Percentiles rank a stretch among this genome's conserved stretches.
These are phyloP conservation scores for Eonycteris spelaea DNA, from an alignment of 2,113 vertebrate genomes.

Conservation along the genomic window DNA sequence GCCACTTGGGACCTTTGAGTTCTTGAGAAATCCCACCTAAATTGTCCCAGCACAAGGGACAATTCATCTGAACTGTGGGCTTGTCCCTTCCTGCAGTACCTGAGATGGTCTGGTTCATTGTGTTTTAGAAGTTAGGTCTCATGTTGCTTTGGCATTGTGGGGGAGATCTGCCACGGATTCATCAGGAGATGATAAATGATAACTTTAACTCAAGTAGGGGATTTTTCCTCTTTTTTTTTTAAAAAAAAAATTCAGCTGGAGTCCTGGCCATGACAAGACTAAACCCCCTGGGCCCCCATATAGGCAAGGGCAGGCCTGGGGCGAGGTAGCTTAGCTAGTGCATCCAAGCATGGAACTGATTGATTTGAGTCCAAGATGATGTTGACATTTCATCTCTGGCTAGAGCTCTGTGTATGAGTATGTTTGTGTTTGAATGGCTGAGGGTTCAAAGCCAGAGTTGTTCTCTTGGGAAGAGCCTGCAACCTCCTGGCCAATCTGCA, in stretches of 20 bases:
- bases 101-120: too few species aligned
- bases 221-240: conserved; percentile 4
- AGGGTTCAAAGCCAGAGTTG: conserved; percentile 79
- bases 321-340: conserved; percentile 73
- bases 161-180: conserved; percentile 38
- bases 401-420: background rate
- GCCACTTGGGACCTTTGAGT: background rate
- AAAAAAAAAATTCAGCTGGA: conserved; percentile 56
- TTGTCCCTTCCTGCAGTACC: background rate
- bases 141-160: background rate
- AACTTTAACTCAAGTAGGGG: conserved; percentile 57
- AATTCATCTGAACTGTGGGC: background rate
- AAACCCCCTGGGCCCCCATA: conserved; percentile 77
- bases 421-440: conserved; percentile 66
- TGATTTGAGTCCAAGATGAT: conserved; percentile 81
- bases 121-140: background rate
- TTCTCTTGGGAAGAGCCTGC: conserved; percentile 66
- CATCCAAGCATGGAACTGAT: conserved; percentile 77
- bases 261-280: conserved; percentile 78
- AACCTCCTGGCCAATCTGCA: conserved; percentile 61
- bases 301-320: conserved; percentile 75
- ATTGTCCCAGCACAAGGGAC: background rate
- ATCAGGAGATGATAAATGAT: conserved; percentile 66
- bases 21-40: background rate
- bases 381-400: conserved; percentile 70